Conservation (phyloP, 2,888 invertebrate genomes). For the Salpingus planirostris region DNA sequence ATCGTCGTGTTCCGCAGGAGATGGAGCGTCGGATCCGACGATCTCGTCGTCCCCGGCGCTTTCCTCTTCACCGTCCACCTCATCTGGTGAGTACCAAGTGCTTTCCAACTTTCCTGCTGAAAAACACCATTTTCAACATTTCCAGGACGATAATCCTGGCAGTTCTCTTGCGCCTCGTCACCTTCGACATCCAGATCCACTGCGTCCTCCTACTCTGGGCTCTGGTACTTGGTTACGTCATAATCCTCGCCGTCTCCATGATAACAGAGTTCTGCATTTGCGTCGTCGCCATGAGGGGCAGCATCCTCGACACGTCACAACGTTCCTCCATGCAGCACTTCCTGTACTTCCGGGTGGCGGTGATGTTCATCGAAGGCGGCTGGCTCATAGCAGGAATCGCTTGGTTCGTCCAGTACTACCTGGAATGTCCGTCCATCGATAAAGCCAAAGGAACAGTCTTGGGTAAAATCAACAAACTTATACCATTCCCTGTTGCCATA, state of each 20-base stretch:
- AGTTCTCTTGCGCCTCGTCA: conserved; percentile 48
- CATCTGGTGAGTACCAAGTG: conserved; percentile 57
- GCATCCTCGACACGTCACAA: conserved; percentile 67
- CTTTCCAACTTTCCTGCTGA: too few species aligned
- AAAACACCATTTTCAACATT: conserved; percentile 19
- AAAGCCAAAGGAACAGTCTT: conserved; percentile 64
- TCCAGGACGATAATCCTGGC: conserved; percentile 54
- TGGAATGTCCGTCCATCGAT: conserved; percentile 52
- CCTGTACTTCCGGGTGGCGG: conserved; percentile 64
- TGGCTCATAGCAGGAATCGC: conserved; percentile 66
- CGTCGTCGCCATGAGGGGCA: conserved; percentile 67
- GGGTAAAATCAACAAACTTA: conserved; percentile 46
- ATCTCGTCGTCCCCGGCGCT: conserved; percentile 74
- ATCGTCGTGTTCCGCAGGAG: conserved; percentile 74
- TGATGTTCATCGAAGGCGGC: conserved; percentile 63
- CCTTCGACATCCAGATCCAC: conserved; percentile 45
- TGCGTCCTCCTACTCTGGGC: conserved; percentile 48
- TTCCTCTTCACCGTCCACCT: conserved; percentile 67
- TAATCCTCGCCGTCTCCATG: conserved; percentile 50
- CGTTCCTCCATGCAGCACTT: conserved; percentile 69
- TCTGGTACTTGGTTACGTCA: conserved; percentile 54
- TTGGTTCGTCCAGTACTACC: conserved; percentile 62
- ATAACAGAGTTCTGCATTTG: conserved; percentile 63
- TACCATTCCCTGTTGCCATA: background rate
- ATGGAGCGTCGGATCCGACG: conserved; percentile 85